Base-by-base conservation (phyloP, 2,888 invertebrate species). In the Scaptomyza cyrtandrae region DNA sequence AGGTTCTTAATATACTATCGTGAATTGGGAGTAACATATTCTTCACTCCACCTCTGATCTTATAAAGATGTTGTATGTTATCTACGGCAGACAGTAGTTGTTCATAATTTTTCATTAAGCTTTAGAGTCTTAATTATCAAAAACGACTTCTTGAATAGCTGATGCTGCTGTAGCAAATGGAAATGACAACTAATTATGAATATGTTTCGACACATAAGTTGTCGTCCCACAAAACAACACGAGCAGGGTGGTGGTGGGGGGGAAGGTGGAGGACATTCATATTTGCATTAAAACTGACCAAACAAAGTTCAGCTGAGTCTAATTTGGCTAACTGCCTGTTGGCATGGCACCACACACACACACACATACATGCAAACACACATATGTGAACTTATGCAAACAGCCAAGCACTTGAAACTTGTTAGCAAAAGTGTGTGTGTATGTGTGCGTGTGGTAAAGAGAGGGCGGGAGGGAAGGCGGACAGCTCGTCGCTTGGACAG, bases 271-370 rank as follows among this genome's bases (percentile, higher is more conserved):
- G 14, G 39, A 27, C 43, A 73, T 41, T 41, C 64, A 68, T 75
- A 73, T 77, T 80, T 84, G 70, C 78, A 86, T 83, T 86, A 81
- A 87, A 87, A 87, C 71, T 86, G 83, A 78, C 85, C 88, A 86
- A 87, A 87, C 80, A 80, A 87, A 85, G 83, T 87, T 85, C 72
- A 80, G 76, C 46, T 73, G 68, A 66, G 78, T 85, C 87, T 85
- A 78, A 87, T 87, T 87, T 85, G 85, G 78, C 79, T 64, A 75
- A 37, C 69, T 77, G 80, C 61, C 79, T 78, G 78, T 78, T 78
- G 78, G 77, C 75, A 75, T 52, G 63, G 66, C n/a, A n/a, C n/a
- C n/a, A n/a, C n/a, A n/a, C n/a, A n/a, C n/a, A 45, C 55, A 43
- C n/a, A 41, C 58, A 55, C 58, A 27, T 43, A 37, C 52, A 53